phyloP scores from a whole-genome alignment of 1,140 invertebrate genomes.

The Stenopsyche tienmushanensis region DNA sequence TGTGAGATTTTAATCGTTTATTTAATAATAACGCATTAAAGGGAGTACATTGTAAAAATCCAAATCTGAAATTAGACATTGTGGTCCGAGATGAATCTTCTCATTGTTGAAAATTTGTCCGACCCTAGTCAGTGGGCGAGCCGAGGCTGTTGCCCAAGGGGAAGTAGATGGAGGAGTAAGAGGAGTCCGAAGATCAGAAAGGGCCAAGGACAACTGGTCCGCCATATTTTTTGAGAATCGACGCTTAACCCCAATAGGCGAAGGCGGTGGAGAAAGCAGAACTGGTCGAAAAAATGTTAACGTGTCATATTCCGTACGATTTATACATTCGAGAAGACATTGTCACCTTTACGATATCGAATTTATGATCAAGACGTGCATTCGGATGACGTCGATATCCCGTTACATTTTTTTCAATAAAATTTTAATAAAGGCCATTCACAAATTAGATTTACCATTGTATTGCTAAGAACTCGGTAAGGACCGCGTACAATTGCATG shows the following conservation, averaged over 20 bases:
- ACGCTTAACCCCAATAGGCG: conserved; percentile 27
- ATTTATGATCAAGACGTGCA: too few relatives aligned
- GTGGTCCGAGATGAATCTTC: too few relatives aligned
- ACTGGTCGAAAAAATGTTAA: conserved; percentile 21
- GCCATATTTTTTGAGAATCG: conserved; percentile 29
- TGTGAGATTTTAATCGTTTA: too few relatives aligned
- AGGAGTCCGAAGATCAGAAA: conserved; percentile 13
- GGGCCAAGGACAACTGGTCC: conserved; percentile 28
- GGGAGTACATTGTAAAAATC: too few relatives aligned
- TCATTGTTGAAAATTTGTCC: too few relatives aligned
- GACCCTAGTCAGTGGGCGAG: conserved; percentile 18
- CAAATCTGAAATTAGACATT: too few relatives aligned
- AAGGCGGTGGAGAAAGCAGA: conserved; percentile 27
- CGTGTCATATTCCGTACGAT: conserved; percentile 29
- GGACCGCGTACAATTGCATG: conserved; percentile 5
- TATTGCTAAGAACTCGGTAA: too few relatives aligned
- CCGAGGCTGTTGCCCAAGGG: background rate
- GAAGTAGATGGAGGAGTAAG: conserved; percentile 10
- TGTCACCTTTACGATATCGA: background rate
- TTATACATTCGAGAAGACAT: conserved; percentile 1
- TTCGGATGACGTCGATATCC: too few relatives aligned
- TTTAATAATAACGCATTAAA: too few relatives aligned
- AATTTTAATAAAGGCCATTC: too few relatives aligned
- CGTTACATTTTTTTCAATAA: too few relatives aligned
- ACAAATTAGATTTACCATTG: too few relatives aligned